phyloP scores from a whole-genome alignment of 2,888 invertebrate genomes.

The Tenthredo amoena region DNA sequence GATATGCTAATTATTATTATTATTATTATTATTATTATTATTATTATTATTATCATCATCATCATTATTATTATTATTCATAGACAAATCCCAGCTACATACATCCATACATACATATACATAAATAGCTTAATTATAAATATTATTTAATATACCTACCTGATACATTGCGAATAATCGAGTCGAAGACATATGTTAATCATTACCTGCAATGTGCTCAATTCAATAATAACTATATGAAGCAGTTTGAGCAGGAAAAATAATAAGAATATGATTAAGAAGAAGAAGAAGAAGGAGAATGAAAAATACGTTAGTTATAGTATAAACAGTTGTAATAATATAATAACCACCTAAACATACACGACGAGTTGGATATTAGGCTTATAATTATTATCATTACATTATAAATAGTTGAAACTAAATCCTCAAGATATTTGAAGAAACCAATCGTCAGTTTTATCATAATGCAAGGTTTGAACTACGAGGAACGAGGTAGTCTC shows the following conservation, averaged over 20 bases:
- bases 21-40: neutral
- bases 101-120: neutral
- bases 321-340: neutral
- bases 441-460: neutral
- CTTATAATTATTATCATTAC: conserved; percentile 6
- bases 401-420: neutral
- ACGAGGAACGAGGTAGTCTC: neutral
- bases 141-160: neutral
- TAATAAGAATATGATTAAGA: neutral
- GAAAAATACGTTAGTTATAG: neutral
- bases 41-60: neutral
- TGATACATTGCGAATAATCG: neutral
- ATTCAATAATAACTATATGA: neutral
- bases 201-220: neutral
- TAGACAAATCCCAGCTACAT: neutral
- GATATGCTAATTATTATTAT: neutral
- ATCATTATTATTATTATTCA: neutral
- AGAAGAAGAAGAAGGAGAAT: neutral
- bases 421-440: neutral
- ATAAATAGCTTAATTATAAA: neutral
- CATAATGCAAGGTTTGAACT: neutral
- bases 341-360: neutral
- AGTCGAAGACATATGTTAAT: neutral
- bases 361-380: conserved; percentile 10
- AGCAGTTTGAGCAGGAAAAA: neutral